These are phyloP conservation scores for Ceyx margarethae DNA, from an alignment of 2,113 vertebrate genomes.

Conservation along the genomic window DNA sequence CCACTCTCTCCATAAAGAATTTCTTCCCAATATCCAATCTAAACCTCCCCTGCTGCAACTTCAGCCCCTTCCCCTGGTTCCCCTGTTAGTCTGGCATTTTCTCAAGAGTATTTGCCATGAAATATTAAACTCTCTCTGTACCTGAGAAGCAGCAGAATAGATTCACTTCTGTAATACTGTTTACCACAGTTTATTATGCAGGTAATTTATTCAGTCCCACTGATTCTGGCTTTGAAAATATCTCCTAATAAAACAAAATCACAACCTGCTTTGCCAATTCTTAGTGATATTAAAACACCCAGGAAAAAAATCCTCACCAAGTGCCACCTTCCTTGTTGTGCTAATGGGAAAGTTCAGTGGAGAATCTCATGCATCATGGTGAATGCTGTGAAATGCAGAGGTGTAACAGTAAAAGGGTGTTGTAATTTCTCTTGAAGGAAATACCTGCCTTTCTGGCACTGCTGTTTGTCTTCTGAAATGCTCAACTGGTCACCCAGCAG, in stretches of 20 bases:
- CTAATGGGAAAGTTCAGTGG: background rate
- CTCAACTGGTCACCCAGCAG: background rate
- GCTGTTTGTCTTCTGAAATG: conserved; percentile 19
- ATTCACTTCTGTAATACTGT: background rate
- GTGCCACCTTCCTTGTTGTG: background rate
- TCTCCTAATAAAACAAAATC: background rate
- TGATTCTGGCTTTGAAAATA: background rate
- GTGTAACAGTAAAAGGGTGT: background rate
- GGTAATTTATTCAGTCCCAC: background rate
- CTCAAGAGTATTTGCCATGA: background rate
- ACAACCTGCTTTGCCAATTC: background rate
- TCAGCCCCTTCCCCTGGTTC: no score
- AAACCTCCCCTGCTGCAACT: no score
- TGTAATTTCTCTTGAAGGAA: conserved; percentile 6
- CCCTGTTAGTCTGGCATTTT: background rate
- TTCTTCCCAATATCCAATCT: no score
- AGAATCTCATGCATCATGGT: background rate
- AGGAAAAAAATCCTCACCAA: background rate
- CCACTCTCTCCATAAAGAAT: no score
- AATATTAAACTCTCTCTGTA: background rate
- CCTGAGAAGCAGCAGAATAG: background rate
- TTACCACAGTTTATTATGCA: background rate
- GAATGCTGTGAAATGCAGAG: background rate
- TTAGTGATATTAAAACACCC: background rate
- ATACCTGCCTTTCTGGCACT: background rate